A percentile compares a stretch with the other conserved stretches of the same genome.
phyloP scores from a whole-genome alignment of 2,888 invertebrate species.

The Ernsta delagoae region DNA sequence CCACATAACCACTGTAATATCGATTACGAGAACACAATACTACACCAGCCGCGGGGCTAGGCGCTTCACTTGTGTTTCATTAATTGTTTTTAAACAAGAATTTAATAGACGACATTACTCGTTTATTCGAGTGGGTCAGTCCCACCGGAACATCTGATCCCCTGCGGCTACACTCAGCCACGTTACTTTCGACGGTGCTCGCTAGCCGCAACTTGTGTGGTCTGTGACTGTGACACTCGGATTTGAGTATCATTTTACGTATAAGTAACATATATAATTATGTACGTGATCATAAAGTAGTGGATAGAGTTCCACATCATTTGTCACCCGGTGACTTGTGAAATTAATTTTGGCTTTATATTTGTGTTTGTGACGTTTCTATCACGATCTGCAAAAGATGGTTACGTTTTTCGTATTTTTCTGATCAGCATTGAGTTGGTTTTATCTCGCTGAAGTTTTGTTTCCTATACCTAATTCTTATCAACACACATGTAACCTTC shows the following conservation, averaged over 20 bases:
- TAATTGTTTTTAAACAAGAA: conserved; percentile 21
- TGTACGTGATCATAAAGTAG: background rate
- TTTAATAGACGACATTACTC: conserved; percentile 18
- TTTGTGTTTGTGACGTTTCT: background rate
- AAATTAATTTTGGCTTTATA: background rate
- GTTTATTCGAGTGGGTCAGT: conserved; percentile 5
- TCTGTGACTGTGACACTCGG: conserved; percentile 45
- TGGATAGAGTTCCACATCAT: background rate
- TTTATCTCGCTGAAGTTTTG: no score
- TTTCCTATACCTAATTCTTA: no score
- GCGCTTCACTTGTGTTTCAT: background rate
- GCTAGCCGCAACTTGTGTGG: conserved; percentile 58
- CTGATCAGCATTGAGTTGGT: no score
- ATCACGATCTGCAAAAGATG: no score
- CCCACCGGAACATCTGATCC: conserved; percentile 17
- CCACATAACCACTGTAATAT: no score
- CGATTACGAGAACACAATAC: no score
- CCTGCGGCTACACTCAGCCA: conserved; percentile 16
- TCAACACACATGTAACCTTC: no score
- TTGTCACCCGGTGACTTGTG: conserved; percentile 4
- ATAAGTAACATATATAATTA: background rate
- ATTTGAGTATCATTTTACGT: conserved; percentile 14
- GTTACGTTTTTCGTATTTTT: no score
- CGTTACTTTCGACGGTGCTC: conserved; percentile 27
- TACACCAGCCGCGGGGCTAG: background rate